Evolutionary conservation across 2,888 invertebrate species (phyloP).

Genomic region (Acrocera orbiculus): DNA sequence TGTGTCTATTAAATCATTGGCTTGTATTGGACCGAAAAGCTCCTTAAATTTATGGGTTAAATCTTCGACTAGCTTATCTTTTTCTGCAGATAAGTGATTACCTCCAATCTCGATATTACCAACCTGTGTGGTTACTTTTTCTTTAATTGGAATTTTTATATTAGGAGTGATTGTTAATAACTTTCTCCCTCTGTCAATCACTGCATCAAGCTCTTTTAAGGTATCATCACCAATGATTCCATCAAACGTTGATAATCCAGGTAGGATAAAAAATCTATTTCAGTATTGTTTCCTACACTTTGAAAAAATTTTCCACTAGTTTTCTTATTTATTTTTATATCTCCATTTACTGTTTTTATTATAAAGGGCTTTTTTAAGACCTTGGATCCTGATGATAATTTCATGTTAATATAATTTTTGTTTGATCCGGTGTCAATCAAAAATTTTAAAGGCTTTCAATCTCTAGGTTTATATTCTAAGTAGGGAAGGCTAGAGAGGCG

Average conservation of each 20-base stretch:
- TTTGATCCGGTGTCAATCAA: background rate
- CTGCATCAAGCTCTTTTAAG: conserved; percentile 3
- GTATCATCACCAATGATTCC: conserved; percentile 5
- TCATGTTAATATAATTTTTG: background rate
- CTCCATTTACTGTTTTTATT: background rate
- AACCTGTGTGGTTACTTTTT: conserved; percentile 2
- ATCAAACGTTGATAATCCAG: conserved; percentile 2
- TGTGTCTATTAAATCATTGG: conserved; percentile 3
- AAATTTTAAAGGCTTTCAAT: background rate
- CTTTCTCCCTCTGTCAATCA: conserved; percentile 4
- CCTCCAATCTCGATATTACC: conserved; percentile 1
- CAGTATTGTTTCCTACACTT: conserved; percentile 1
- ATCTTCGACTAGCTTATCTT: background rate
- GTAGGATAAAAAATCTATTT: conserved; percentile 4
- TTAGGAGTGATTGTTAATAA: conserved; percentile 1
- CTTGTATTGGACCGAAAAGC: conserved; percentile 9
- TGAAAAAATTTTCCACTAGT: background rate
- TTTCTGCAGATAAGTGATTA: background rate
- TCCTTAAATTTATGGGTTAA: background rate
- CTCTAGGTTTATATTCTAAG: background rate
- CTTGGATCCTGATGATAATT: background rate
- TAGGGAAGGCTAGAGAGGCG: conserved; percentile 2
- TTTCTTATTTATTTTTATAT: too few species aligned
- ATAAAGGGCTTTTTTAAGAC: background rate
- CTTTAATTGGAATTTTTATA: conserved; percentile 5